A percentile compares a stretch with the other conserved stretches of the same genome.
These are phyloP conservation scores for Coreoperca whiteheadi DNA, from an alignment of 2,113 vertebrate genomes.

Conservation along the genomic window DNA sequence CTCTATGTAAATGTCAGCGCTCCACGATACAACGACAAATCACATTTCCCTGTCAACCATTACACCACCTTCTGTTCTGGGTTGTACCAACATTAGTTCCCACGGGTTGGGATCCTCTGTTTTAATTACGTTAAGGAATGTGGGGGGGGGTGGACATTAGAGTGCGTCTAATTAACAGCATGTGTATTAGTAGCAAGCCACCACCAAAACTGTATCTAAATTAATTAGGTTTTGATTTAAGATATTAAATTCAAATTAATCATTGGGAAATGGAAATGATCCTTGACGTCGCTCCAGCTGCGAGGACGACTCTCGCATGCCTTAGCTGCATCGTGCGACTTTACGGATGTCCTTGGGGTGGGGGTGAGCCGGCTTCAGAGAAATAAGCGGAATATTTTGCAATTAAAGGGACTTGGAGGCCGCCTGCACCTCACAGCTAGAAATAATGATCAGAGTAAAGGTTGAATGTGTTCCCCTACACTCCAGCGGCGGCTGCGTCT, in stretches of 20 bases:
- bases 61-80: constrained; percentile 69
- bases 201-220: constrained; percentile 96
- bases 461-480: neutral
- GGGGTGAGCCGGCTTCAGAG: constrained; percentile 63
- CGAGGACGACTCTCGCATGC: constrained; percentile 73
- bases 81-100: constrained; percentile 88
- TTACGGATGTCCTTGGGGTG: constrained; percentile 83
- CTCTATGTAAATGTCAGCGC: constrained; percentile 6
- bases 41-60: constrained; percentile 45
- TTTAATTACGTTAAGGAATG: constrained; percentile 88
- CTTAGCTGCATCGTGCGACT: constrained; percentile 87
- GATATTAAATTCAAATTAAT: constrained; percentile 99
- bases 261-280: constrained; percentile 97
- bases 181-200: constrained; percentile 95
- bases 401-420: constrained; percentile 84
- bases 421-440: constrained; percentile 9
- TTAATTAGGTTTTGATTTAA: constrained; percentile 98
- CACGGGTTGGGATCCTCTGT: constrained; percentile 86
- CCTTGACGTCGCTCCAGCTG: constrained; percentile 93
- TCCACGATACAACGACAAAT: constrained; percentile 33
- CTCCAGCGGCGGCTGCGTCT: neutral
- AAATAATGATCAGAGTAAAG: constrained; percentile 17
- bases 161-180: constrained; percentile 93
- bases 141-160: constrained; percentile 87
- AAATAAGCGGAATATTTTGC: constrained; percentile 88